Base-by-base conservation (phyloP, 2,888 invertebrate genomes). In the Sarcophaga subvicina region DNA sequence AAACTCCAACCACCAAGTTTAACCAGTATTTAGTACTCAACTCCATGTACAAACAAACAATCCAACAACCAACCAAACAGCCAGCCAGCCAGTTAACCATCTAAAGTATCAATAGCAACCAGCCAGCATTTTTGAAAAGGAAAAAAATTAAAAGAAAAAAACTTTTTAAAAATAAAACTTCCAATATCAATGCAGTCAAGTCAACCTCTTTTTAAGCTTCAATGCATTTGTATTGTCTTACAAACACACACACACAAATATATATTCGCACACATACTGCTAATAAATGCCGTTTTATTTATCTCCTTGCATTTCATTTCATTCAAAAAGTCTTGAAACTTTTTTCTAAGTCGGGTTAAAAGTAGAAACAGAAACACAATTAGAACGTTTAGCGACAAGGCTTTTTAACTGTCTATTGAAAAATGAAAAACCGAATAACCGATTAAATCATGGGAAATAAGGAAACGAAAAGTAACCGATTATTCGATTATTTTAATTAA, bases 11-110 rank as follows among this genome's bases (percentile, higher is more conserved):
- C 66, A 83, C 86, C 83, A 83, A 83, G 77, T 86, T 80, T 83
- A 83, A 86, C 86, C 86, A 86, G 86, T 86, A 86, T 86, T 83
- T 83, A 83, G 72, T 83, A 75, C 76, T 79, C 63, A 49, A 69
- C 10, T 75, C 11, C 22, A 60, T 80, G 59, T 80, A 62, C 1
- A 62, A 47, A 63, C 71, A 72, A 77, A 66, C 64, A 72, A 72
- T 83, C 59, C 78, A 67, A 17, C 76, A 22, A 22, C 22, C 22
- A 22, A 25, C 67, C 12, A 75, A 70, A 22, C 77, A 63, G 25
- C 37, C 77, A 17, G n/a, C 20, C 25, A 17, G 8, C 63, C 45
- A 62, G 4, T 20, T 14, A 20, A 47, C 25, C 49, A 75, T 22
- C 17, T 63, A 25, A 14, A 14, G 62, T n/a, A n/a, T 62, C 62